Conservation (phyloP, 2,113 vertebrate species). For the Sclerurus mexicanus region DNA sequence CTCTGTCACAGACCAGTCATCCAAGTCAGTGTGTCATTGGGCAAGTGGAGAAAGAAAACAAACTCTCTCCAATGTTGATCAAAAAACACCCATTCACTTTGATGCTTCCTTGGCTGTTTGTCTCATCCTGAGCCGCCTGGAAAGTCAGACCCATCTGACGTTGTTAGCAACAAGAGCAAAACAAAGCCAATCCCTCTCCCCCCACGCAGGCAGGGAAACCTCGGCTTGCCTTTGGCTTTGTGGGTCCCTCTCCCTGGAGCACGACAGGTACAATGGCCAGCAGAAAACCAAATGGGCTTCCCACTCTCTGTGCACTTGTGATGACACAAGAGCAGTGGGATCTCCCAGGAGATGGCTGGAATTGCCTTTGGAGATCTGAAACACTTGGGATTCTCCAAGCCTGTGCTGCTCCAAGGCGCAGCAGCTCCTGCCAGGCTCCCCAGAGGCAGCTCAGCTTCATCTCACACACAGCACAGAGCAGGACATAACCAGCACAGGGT, state of each 20-base stretch:
- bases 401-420: not conserved
- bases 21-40: conserved; percentile 60
- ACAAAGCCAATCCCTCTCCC: conserved; percentile 48
- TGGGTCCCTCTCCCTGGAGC: not conserved
- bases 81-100: conserved; percentile 49
- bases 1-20: conserved; percentile 57
- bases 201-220: not conserved
- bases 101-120: conserved; percentile 66
- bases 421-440: not conserved
- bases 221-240: not conserved
- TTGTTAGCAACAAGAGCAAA: conserved; percentile 61
- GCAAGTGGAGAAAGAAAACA: conserved; percentile 62
- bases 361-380: not conserved
- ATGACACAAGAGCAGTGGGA: not conserved
- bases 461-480: not conserved
- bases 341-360: not conserved
- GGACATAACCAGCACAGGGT: not conserved
- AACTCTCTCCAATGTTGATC: conserved; percentile 52
- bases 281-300: not conserved
- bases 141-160: conserved; percentile 40
- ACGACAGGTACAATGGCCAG: not conserved
- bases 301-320: not conserved
- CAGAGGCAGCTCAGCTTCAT: not conserved
- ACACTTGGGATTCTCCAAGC: not conserved
- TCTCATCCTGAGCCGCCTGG: conserved; percentile 39